A percentile compares a stretch with the other conserved stretches of the same genome.
Evolutionary conservation across 2,888 invertebrate species (phyloP).

Genomic region (Mythimna pallens): DNA sequence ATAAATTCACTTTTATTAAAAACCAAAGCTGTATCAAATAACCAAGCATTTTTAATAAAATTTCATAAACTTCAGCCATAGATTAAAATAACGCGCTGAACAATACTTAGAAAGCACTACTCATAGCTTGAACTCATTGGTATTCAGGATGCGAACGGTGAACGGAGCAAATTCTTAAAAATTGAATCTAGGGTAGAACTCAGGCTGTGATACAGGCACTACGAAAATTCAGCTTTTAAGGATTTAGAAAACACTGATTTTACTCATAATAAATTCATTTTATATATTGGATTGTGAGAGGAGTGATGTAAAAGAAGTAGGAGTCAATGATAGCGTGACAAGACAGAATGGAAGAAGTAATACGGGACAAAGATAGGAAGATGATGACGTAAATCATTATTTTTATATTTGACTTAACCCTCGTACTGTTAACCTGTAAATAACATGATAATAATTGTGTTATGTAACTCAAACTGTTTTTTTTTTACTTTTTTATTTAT

Average conservation of each 20-base stretch:
- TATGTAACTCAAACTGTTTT: no score
- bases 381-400: no score
- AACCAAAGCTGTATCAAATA: slow-evolving; percentile 28
- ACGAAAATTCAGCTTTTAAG: slow-evolving; percentile 67
- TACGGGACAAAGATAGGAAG: no score
- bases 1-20: slow-evolving; percentile 28
- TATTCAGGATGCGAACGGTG: slow-evolving; percentile 81
- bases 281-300: background rate
- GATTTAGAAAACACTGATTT: slow-evolving; percentile 57
- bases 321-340: no score
- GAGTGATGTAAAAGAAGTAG: no score
- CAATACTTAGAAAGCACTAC: slow-evolving; percentile 76
- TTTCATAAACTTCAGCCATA: slow-evolving; percentile 59
- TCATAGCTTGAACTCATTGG: slow-evolving; percentile 83
- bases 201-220: slow-evolving; percentile 76
- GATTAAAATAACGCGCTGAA: slow-evolving; percentile 70
- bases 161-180: slow-evolving; percentile 87
- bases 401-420: no score
- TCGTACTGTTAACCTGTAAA: no score
- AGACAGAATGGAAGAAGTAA: no score
- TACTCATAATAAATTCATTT: background rate
- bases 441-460: no score
- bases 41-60: slow-evolving; percentile 55
- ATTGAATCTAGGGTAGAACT: slow-evolving; percentile 85
- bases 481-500: no score